These are phyloP conservation scores for Bombus haemorrhoidalis DNA, from an alignment of 1,140 invertebrate genomes.

Conservation along the genomic window DNA sequence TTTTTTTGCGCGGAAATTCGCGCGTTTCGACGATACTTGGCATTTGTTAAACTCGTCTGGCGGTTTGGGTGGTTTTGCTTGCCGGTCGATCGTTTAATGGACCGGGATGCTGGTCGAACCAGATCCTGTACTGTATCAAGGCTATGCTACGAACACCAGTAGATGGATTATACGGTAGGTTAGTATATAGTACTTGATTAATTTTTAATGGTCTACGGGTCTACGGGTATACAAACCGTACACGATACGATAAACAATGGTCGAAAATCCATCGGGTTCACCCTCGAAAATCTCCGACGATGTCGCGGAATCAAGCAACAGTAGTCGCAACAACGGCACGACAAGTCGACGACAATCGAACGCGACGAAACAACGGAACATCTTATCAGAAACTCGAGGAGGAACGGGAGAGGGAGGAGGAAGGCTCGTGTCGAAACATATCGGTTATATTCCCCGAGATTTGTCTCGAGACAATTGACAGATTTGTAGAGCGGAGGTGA, in stretches of 20 bases:
- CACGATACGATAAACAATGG: too few relatives aligned
- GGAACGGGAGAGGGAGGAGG: not conserved
- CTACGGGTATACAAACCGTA: too few relatives aligned
- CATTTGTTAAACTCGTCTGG: not conserved
- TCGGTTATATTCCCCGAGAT: conserved; percentile 74
- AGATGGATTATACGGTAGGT: too few relatives aligned
- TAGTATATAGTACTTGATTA: too few relatives aligned
- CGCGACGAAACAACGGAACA: conserved; percentile 4
- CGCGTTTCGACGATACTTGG: not conserved
- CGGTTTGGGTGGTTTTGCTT: not conserved
- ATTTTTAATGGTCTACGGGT: too few relatives aligned
- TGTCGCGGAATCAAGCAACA: not conserved
- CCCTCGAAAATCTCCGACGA: not conserved
- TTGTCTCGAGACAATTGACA: conserved; percentile 81
- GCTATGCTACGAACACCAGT: too few relatives aligned
- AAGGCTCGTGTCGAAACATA: conserved; percentile 56
- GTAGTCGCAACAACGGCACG: not conserved
- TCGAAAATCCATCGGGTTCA: not conserved
- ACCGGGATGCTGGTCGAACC: too few relatives aligned
- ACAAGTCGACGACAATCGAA: conserved; percentile 40
- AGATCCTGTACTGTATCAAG: too few relatives aligned
- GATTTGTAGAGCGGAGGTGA: conserved; percentile 78
- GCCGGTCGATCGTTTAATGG: too few relatives aligned
- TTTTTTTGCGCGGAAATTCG: conserved; percentile 16
- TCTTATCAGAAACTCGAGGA: not conserved